phyloP scores from a whole-genome alignment of 2,888 invertebrate species.

The Brachyptera putata region DNA sequence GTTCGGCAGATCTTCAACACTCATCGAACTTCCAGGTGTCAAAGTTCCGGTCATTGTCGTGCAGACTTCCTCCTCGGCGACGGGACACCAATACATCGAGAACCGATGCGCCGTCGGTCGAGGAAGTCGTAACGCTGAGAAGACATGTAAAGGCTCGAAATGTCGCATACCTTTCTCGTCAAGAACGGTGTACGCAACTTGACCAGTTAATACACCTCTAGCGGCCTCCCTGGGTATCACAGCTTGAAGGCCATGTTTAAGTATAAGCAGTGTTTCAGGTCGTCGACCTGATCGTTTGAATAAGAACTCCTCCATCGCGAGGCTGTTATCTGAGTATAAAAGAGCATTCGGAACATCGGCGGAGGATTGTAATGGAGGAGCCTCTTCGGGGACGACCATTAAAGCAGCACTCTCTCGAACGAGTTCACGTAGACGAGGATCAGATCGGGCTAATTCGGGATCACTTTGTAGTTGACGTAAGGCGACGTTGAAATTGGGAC shows the following conservation, averaged over 20 bases:
- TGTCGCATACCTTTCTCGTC: conserved; percentile 72
- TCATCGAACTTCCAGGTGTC: conserved; percentile 32
- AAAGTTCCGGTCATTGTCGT: conserved; percentile 48
- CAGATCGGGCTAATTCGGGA: conserved; percentile 62
- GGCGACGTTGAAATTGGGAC: conserved; percentile 58
- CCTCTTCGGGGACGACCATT: conserved; percentile 62
- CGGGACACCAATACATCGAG: conserved; percentile 61
- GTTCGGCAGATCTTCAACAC: conserved; percentile 21
- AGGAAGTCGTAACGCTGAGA: conserved; percentile 64
- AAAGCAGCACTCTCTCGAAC: conserved; percentile 69
- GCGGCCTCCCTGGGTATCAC: conserved; percentile 74
- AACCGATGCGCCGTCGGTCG: conserved; percentile 61
- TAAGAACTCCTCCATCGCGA: conserved; percentile 73
- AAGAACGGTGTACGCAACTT: conserved; percentile 69
- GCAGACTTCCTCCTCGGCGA: conserved; percentile 38
- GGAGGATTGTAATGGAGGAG: conserved; percentile 55
- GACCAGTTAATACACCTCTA: conserved; percentile 66
- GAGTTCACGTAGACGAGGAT: conserved; percentile 64
- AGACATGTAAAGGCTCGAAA: conserved; percentile 71
- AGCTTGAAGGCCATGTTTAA: conserved; percentile 68
- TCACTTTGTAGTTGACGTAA: conserved; percentile 60
- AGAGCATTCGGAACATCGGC: conserved; percentile 66
- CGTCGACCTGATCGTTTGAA: conserved; percentile 41
- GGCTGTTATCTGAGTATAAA: conserved; percentile 62
- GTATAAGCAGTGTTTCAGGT: conserved; percentile 62